These are phyloP conservation scores for Crioceris asparagi DNA, from an alignment of 2,888 invertebrate species.

Conservation along the genomic window DNA sequence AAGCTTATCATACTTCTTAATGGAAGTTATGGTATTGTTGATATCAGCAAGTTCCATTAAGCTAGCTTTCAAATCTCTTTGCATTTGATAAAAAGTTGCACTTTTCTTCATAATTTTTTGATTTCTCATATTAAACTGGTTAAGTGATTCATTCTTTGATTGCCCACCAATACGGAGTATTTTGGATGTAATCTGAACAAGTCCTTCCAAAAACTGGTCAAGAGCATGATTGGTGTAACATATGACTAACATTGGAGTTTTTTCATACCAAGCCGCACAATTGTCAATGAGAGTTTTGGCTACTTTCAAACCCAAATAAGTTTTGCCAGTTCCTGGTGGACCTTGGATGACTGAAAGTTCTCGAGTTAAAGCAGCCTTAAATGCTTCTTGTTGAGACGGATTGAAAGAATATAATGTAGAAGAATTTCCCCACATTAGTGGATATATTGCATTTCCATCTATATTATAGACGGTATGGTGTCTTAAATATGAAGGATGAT, in stretches of 20 bases:
- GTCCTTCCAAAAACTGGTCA: conserved; percentile 72
- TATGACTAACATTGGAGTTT: conserved; percentile 59
- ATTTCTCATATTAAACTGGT: conserved; percentile 11
- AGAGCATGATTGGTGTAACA: conserved; percentile 81
- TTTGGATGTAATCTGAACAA: conserved; percentile 45
- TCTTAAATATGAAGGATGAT: conserved; percentile 1
- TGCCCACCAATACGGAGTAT: conserved; percentile 61
- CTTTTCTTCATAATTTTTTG: conserved; percentile 5
- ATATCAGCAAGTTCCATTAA: no score
- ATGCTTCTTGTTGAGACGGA: conserved; percentile 53
- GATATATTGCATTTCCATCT: not conserved
- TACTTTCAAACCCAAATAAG: conserved; percentile 67
- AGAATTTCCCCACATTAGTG: no score
- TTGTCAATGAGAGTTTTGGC: conserved; percentile 57
- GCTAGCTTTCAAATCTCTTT: no score
- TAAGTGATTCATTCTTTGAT: conserved; percentile 41
- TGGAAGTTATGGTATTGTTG: no score
- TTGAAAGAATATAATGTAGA: conserved; percentile 8
- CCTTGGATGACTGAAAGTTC: conserved; percentile 75
- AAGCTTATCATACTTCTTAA: no score
- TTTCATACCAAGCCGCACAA: conserved; percentile 31
- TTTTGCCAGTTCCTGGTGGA: conserved; percentile 83
- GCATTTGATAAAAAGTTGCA: no score
- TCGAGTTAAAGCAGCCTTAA: conserved; percentile 52
- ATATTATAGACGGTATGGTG: not conserved